Base-by-base conservation (phyloP, 1,140 invertebrate species). In the Drosophila funebris region DNA sequence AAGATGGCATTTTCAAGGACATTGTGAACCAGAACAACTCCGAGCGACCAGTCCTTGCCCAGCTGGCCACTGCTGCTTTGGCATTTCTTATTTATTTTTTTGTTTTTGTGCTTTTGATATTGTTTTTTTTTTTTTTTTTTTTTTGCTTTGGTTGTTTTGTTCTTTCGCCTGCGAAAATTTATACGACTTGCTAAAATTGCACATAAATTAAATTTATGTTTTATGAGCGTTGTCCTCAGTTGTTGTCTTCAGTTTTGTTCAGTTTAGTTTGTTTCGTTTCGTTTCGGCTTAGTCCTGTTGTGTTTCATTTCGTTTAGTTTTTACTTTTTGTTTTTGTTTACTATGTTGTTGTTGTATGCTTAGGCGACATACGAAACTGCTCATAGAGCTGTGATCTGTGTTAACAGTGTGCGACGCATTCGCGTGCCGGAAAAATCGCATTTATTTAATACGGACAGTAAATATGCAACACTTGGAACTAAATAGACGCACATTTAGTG, bases 171-270 rank as follows among this genome's bases (percentile, higher is more conserved):
- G 72, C 62, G 61, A 79, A 78, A 89, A 88, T 88, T 89, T 88
- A 88, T 88, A 89, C 84, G 83, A 89, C 79, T 88, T 88, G 83
- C 83, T 89, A 89, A 88, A 88, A 88, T 88, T 88, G 83, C 83
- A 88, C 83, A 88, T 88, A 88, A 88, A 88, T 88, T 88, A 88
- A 88, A 88, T 88, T 88, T 88, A 89, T 88, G 83, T 88, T 88
- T 88, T 88, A 88, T 88, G 83, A 88, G 76, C 84, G 69, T 76
- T 79, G 84, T 87, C 78, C 72, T 78, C 41, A 69, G 73, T 62
- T 82, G 80, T 78, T 84, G 68, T 79, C 63, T 64, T 63, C 57
- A 53, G 56, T 58, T 54, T 44, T 58, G 76, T 75, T 70, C 11
- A 16, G 14, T 44, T 63, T 27, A 11, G 1, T 20, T 20, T 16